Base-by-base conservation (phyloP, 2,888 invertebrate genomes). In the Amblyteles armatorius region DNA sequence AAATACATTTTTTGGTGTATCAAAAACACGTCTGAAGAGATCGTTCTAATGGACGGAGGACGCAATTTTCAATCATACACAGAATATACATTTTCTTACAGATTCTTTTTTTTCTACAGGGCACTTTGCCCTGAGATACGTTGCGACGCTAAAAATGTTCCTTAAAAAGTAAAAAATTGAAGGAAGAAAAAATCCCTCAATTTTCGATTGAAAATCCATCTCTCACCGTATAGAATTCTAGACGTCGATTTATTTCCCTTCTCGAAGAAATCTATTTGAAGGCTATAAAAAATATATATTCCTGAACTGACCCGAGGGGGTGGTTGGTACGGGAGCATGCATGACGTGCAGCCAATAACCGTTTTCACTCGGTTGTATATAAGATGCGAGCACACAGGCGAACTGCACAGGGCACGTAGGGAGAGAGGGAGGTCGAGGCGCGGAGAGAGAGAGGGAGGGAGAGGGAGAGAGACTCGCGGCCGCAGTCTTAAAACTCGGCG, bases 401-500 rank as follows among this genome's bases (percentile, higher is more conserved):
- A 55, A 74, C 52, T 55, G 29, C 33, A 7, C 73, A 19, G 33
- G 52, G 29, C 48, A 26, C 48, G 16, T 36, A 22, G 19, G 29
- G 33, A 33, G 63, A 16, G 16, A 33, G 63, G 33, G 19, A 19
- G 33, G 29, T 57, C 55, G 63, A 82, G 72, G 82, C 77, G 80
- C 73, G 80, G 60, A 22, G 60, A 78, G 80, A 74, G 77, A 33
- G 33, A 7, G 19, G 4, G 33, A 19, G 55, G 22, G 74, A 82
- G 72, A 65, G 77, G 65, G 77, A 80, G 63, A 26, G 63, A 81
- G 81, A 78, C 72, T 78, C 83, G 79, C 87, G 79, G 85, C 85
- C 85, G 88, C 87, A 90, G 89, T 91, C 90, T 91, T 91, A 89
- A 85, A 90, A 89, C 89, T 89, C 86, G 91, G 76, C 82, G 87